phyloP scores from a whole-genome alignment of 2,888 invertebrate genomes.

The Clistopyga incitator region DNA sequence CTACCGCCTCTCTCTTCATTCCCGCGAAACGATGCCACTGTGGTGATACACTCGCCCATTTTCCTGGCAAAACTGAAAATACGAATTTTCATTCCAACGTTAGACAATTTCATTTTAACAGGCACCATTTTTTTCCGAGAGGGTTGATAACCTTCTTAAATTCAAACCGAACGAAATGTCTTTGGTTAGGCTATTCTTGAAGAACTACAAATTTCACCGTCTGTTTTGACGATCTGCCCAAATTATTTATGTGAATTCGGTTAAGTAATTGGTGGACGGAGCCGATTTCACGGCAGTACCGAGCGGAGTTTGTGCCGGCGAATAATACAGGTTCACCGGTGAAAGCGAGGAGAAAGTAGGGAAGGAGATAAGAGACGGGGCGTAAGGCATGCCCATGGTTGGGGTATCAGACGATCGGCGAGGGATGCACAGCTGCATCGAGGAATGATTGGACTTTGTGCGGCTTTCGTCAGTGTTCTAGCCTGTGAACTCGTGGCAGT shows the following conservation, averaged over 20 bases:
- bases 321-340: slow-evolving; percentile 1
- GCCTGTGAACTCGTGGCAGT: slow-evolving; percentile 52
- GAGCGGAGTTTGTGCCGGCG: background rate
- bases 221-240: background rate
- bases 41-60: background rate
- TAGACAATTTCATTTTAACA: no score
- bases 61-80: no score
- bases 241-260: background rate
- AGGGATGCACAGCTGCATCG: slow-evolving; percentile 23
- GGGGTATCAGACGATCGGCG: slow-evolving; percentile 13
- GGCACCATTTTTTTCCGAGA: no score
- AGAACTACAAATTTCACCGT: background rate
- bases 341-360: background rate
- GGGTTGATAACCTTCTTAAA: no score
- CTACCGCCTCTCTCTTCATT: background rate
- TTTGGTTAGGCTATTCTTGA: background rate
- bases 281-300: background rate
- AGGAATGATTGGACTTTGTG: slow-evolving; percentile 75
- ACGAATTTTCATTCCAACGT: no score
- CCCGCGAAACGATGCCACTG: background rate
- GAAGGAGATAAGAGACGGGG: background rate
- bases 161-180: no score
- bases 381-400: background rate
- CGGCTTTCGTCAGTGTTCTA: slow-evolving; percentile 60
- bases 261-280: background rate